These are phyloP conservation scores for Phaenicophaeus curvirostris DNA, from an alignment of 2,797 vertebrate genomes.

Conservation along the genomic window DNA sequence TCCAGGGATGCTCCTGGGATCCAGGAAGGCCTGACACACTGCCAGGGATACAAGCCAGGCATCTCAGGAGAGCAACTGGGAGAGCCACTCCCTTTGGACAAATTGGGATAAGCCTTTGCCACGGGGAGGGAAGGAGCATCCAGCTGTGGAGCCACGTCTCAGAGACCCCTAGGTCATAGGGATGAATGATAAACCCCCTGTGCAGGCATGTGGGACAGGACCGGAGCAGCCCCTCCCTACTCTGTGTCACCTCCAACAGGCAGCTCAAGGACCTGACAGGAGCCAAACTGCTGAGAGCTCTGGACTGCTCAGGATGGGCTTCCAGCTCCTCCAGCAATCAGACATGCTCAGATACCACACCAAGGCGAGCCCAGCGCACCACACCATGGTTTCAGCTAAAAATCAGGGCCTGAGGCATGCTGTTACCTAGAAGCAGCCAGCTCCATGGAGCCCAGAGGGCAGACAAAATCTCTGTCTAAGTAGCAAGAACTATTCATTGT, in stretches of 20 bases:
- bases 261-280: neutral
- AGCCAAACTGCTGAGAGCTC: neutral
- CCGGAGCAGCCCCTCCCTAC: neutral
- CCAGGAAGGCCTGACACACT: neutral
- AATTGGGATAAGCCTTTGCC: neutral
- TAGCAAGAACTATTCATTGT: neutral
- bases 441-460: accelerated
- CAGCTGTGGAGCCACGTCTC: neutral
- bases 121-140: neutral
- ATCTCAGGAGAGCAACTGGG: neutral
- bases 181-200: neutral
- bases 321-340: neutral
- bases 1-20: neutral
- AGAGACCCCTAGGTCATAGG: neutral
- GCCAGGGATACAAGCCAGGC: neutral
- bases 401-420: neutral
- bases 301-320: neutral
- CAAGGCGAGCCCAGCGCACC: neutral
- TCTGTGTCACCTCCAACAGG: neutral
- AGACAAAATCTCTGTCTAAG: neutral
- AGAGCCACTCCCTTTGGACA: neutral
- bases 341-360: neutral
- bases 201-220: neutral
- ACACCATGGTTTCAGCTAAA: neutral
- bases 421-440: neutral